phyloP scores from a whole-genome alignment of 2,888 invertebrate genomes.

The Orthosia cruda region DNA sequence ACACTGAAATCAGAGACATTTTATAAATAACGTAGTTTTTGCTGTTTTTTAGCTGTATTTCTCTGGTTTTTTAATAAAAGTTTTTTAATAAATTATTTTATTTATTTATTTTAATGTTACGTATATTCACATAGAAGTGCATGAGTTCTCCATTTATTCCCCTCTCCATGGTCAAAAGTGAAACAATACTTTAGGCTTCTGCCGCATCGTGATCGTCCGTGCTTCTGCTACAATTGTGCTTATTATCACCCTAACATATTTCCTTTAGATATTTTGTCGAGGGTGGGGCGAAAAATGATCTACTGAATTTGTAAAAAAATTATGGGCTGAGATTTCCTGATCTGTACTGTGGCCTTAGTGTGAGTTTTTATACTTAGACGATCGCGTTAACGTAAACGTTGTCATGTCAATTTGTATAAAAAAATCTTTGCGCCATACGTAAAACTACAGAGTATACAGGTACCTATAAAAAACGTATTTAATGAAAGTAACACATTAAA shows the following conservation, averaged over 20 bases:
- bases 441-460: neutral
- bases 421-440: neutral
- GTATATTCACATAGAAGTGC: no score
- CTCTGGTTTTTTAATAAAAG: no score
- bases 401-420: no score
- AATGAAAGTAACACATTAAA: neutral
- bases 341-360: neutral
- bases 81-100: no score
- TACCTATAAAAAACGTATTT: no score
- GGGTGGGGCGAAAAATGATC: constrained; percentile 9
- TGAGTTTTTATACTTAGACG: no score
- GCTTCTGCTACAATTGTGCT: constrained; percentile 67
- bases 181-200: constrained; percentile 55
- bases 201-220: constrained; percentile 63
- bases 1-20: no score
- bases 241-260: constrained; percentile 65
- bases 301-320: neutral
- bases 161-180: constrained; percentile 30
- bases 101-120: no score
- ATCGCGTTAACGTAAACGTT: no score
- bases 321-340: neutral
- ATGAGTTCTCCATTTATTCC: constrained; percentile 19
- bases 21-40: no score
- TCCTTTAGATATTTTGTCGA: constrained; percentile 50
- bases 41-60: no score